phyloP scores from a whole-genome alignment of 2,888 invertebrate species.

The Eupithecia centaureata region DNA sequence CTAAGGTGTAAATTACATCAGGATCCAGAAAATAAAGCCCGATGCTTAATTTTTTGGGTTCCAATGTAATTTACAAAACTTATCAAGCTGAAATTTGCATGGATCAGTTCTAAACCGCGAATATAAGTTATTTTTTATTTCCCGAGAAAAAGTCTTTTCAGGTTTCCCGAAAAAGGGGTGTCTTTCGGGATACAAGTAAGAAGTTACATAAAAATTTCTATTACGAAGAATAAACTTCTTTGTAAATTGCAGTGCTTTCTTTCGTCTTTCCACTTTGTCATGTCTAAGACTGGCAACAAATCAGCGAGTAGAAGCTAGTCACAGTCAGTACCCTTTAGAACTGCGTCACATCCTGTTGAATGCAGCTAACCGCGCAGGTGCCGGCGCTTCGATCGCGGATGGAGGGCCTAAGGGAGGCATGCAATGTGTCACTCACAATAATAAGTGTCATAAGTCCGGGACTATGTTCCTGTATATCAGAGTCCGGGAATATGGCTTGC shows the following conservation, averaged over 20 bases:
- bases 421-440: conserved; percentile 42
- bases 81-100: not conserved
- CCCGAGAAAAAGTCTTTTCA: not conserved
- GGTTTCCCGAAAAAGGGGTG: too few species aligned
- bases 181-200: too few species aligned
- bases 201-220: too few species aligned
- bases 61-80: not conserved
- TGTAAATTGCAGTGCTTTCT: too few species aligned
- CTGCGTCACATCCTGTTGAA: conserved; percentile 67
- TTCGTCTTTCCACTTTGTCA: not conserved
- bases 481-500: not conserved
- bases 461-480: not conserved
- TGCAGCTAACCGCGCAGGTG: conserved; percentile 64
- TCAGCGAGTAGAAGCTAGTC: not conserved
- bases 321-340: conserved; percentile 33
- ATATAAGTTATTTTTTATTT: not conserved
- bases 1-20: too few species aligned
- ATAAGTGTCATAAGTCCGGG: not conserved
- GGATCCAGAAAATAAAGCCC: too few species aligned
- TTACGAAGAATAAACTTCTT: too few species aligned
- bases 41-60: too few species aligned
- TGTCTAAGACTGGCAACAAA: not conserved
- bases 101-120: not conserved
- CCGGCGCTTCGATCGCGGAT: conserved; percentile 57
- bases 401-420: conserved; percentile 48